Base-by-base conservation (phyloP, 2,888 invertebrate genomes). In the Epinotia nisella region DNA sequence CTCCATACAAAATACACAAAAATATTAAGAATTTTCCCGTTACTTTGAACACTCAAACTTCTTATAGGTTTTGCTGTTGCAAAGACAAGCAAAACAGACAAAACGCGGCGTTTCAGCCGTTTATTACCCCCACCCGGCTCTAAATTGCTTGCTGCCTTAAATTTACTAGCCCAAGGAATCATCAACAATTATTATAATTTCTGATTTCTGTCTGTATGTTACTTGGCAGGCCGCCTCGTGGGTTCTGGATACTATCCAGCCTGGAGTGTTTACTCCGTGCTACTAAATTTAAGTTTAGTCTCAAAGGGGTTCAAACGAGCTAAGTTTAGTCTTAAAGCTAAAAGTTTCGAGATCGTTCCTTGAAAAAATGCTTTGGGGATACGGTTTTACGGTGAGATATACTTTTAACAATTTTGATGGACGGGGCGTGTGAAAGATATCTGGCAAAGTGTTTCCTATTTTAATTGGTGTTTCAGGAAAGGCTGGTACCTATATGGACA, bases 101-200 rank as follows among this genome's bases (percentile, higher is more conserved):
- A 49, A 61, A 55, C 67, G 55, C 55, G 0, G 21, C 67, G 35
- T 15, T 24, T 5, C 0, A 68, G 11, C 21, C 21, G 35, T 62
- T 39, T 21, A 45, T 49, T 45, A 24, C 35, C 1, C 24, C 7
- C 2, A 15, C 9, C 29, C 35, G 13, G n/a, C 41, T 51, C 21
- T 39, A 62, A 56, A 56, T 51, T 11, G 24, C 21, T 41, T 15
- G 24, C 39, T 60, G 53, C 59, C 45, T 61, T 55, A 55, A 66
- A 67, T 60, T 59, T 66, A 66, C 53, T 71, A 59, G 29, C 60
- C 45, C 3, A 45, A 24, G 68, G 56, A 49, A 72, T 66, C 55
- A 61, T 72, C 62, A 68, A 56, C 59, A 72, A 67, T 65, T 71
- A 71, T 68, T 72, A 72, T 72, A 49, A 72, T 72, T 68, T 62